Evolutionary conservation across 2,888 invertebrate species (phyloP), one percentile per base, ranked within the genome.

Genomic region (Erebia palarica): DNA sequence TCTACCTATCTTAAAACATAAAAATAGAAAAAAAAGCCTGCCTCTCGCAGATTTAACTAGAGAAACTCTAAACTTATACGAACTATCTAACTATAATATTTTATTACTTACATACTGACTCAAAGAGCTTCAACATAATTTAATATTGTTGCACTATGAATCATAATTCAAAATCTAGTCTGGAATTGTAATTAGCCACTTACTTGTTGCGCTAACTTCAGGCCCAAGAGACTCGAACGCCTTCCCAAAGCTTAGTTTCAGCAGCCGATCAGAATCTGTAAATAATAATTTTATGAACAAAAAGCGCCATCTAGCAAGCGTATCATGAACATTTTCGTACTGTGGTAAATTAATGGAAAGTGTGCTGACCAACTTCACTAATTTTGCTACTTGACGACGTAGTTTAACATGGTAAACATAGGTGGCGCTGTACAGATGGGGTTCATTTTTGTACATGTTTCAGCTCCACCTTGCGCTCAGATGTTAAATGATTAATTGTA

Each of bases 181-280:
- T 61, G 59, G n/a, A 59, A 47, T 47, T 18, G 18, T 61, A 47
- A 61, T 61, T 71, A 75, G 75, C 66, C 75, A 95, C 96, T 96
- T 94, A 96, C 96, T 95, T 88, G 96, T 95, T 81, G 96, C 96
- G 91, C 96, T 96, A 81, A 96, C 96, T 93, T 95, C 96, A 51
- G 96, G 96, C 75, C 95, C 96, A 72, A 95, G 94, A 80, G 95
- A 95, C 81, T 95, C 93, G 84, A 89, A 93, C 53, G 90, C 94
- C 86, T 91, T 94, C 75, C 88, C 94, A 78, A 90, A 94, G 85
- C 94, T 94, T 72, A 94, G 78, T 79, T 92, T 93, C 72, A 92
- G 82, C 59, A 92, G 84, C 10, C 92, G 90, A 81, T 93, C 93
- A 5, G 92, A 92, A 87, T 94, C 94, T 94, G 89, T 70, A 88